phyloP scores from a whole-genome alignment of 2,888 invertebrate genomes.

The Nephrotoma appendiculata region DNA sequence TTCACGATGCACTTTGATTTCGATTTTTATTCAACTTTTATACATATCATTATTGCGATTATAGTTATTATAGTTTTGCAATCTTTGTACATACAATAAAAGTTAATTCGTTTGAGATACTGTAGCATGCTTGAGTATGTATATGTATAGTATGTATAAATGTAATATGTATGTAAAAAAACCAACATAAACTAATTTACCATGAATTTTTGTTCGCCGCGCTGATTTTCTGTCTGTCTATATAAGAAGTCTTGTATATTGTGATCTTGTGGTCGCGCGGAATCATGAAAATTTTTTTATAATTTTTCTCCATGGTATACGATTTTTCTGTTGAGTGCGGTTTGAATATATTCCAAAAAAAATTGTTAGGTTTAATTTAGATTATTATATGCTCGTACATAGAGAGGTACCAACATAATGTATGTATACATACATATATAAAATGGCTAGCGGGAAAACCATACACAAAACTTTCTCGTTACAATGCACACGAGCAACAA shows the following conservation, averaged over 20 bases:
- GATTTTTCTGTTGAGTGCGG: not conserved
- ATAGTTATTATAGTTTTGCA: not conserved
- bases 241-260: not conserved
- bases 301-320: not conserved
- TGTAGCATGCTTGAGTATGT: no score
- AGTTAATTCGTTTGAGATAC: no score
- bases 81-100: not conserved
- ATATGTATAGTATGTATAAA: no score
- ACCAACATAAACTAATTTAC: not conserved
- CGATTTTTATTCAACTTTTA: not conserved
- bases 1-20: not conserved
- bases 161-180: not conserved
- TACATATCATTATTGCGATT: not conserved
- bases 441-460: not conserved
- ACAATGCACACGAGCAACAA: not conserved
- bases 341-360: not conserved
- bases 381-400: not conserved
- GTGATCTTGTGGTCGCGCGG: not conserved
- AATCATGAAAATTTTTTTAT: not conserved
- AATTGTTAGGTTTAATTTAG: not conserved
- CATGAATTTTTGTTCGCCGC: not conserved
- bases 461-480: not conserved
- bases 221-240: not conserved
- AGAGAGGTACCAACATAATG: not conserved
- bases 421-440: not conserved